Percentiles rank a stretch among this genome's conserved stretches.
phyloP scores from a whole-genome alignment of 53 echinoderm and acorn worm species.

The Apostichopus leukothele region DNA sequence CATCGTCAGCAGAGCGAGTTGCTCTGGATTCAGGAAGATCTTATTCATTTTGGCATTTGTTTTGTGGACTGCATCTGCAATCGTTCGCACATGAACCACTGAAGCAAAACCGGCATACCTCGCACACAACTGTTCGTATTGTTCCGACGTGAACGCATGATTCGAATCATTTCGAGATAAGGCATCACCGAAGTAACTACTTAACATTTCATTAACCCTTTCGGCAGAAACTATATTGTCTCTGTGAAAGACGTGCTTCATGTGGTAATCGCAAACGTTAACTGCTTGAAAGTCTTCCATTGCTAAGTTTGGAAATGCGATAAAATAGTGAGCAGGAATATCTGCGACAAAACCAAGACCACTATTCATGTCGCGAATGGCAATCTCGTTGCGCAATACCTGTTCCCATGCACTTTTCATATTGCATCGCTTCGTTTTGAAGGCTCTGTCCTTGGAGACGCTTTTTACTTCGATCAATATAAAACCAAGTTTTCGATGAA shows the following conservation, averaged over 20 bases:
- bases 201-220: not conserved
- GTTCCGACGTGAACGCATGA: conserved; percentile 6
- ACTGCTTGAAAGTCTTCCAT: conserved; percentile 24
- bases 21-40: conserved; percentile 58
- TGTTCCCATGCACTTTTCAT: conserved; percentile 54
- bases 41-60: conserved; percentile 54
- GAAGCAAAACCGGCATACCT: conserved; percentile 61
- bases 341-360: conserved; percentile 38
- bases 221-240: not conserved
- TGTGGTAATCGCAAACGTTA: conserved; percentile 52
- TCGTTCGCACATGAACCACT: conserved; percentile 53
- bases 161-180: not conserved
- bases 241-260: conserved; percentile 16
- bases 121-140: conserved; percentile 57
- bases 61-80: conserved; percentile 52
- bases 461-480: conserved; percentile 61
- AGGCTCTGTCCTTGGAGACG: conserved; percentile 28
- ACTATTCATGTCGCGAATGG: conserved; percentile 59
- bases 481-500: conserved; percentile 47
- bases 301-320: conserved; percentile 57
- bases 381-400: conserved; percentile 48
- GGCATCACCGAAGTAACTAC: not conserved
- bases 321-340: conserved; percentile 46
- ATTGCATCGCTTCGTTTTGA: conserved; percentile 54
- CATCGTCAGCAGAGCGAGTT: conserved; percentile 26